These are phyloP conservation scores for Lepidotrigona ventralis DNA, from an alignment of 1,140 invertebrate genomes.

Conservation along the genomic window DNA sequence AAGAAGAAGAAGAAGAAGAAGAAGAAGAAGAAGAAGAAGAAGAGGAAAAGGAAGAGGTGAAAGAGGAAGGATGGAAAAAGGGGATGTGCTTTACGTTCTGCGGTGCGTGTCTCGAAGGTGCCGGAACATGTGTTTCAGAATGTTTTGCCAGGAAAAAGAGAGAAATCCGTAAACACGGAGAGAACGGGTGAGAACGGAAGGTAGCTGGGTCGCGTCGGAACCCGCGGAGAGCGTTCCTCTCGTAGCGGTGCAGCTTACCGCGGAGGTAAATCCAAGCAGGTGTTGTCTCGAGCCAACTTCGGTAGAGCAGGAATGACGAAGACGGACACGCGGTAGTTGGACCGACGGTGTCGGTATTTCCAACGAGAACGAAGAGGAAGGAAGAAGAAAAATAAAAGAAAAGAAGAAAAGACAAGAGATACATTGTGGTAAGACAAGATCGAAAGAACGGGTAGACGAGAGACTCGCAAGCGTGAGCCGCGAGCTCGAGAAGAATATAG, in stretches of 20 bases:
- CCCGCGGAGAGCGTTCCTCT: not conserved
- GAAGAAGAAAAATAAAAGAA: slow-evolving; percentile 1
- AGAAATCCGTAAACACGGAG: slow-evolving; percentile 18
- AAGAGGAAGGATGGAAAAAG: not conserved
- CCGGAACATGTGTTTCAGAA: slow-evolving; percentile 66
- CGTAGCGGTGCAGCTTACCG: slow-evolving; percentile 3
- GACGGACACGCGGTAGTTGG: slow-evolving; percentile 40
- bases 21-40: not conserved
- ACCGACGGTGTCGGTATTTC: slow-evolving; percentile 60
- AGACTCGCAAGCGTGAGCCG: slow-evolving; percentile 29
- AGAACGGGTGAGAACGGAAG: not conserved
- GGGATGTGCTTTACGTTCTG: slow-evolving; percentile 50
- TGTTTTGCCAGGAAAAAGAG: slow-evolving; percentile 59
- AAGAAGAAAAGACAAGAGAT: slow-evolving; percentile 21
- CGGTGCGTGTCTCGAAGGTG: slow-evolving; percentile 58
- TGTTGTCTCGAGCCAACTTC: slow-evolving; percentile 42
- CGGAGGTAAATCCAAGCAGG: slow-evolving; percentile 41
- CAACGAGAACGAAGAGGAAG: slow-evolving; percentile 17
- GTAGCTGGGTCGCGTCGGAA: too few species aligned
- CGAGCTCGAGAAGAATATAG: slow-evolving; percentile 43
- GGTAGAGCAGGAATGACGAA: slow-evolving; percentile 45
- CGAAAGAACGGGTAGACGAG: not conserved
- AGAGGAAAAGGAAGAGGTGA: not conserved
- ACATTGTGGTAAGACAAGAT: slow-evolving; percentile 35
- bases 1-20: not conserved